phyloP scores from a whole-genome alignment of 2,113 vertebrate genomes.

The Tragelaphus buxtoni region DNA sequence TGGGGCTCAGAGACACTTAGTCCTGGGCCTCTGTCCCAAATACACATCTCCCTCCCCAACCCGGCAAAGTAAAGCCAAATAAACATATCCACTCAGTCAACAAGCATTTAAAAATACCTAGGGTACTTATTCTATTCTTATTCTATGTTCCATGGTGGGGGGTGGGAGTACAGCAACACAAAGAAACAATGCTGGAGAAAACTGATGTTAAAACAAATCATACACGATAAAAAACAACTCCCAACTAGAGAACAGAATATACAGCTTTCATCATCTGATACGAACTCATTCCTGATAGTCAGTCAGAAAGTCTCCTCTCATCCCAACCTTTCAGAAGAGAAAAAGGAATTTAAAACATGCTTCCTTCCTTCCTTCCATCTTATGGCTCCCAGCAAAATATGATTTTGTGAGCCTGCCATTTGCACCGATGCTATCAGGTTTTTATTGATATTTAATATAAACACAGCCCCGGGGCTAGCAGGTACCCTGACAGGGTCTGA shows the following conservation, averaged over 20 bases:
- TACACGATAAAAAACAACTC: neutral
- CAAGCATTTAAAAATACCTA: neutral
- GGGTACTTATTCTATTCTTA: neutral
- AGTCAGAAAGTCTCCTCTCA: constrained; percentile 34
- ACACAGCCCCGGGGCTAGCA: constrained; percentile 62
- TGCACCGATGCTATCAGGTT: constrained; percentile 61
- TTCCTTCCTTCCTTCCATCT: neutral
- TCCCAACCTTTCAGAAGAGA: constrained; percentile 45
- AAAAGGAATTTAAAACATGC: constrained; percentile 54
- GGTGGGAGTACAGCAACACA: neutral
- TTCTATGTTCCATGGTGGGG: neutral
- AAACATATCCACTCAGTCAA: neutral
- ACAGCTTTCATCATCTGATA: neutral
- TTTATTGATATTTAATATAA: constrained; percentile 78
- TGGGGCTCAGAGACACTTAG: neutral
- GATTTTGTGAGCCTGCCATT: constrained; percentile 64
- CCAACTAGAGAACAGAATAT: neutral
- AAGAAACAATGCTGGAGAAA: neutral
- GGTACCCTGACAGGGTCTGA: constrained; percentile 65
- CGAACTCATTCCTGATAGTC: neutral
- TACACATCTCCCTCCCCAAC: too few relatives aligned
- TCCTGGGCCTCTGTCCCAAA: neutral
- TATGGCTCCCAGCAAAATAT: constrained; percentile 51
- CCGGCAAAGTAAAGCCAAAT: neutral
- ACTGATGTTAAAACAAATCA: neutral